phyloP scores from a whole-genome alignment of 2,113 vertebrate species.

The Rhea pennata region DNA sequence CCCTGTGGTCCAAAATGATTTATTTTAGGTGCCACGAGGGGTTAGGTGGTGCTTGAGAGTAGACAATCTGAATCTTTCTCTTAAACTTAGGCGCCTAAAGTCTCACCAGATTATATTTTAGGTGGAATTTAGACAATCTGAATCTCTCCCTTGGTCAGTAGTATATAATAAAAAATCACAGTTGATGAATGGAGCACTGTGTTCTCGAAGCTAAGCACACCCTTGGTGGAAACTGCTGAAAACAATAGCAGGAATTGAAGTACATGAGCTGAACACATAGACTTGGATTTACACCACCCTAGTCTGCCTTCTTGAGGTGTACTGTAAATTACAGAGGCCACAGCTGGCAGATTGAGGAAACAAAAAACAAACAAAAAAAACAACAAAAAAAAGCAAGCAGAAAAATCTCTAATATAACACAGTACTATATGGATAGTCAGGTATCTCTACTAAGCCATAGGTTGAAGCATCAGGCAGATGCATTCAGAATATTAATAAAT shows the following conservation, averaged over 20 bases:
- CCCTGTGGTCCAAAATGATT: not conserved
- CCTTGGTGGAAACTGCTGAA: slow-evolving; percentile 36
- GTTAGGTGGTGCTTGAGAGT: slow-evolving; percentile 33
- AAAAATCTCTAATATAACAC: not conserved
- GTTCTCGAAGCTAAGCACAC: slow-evolving; percentile 12
- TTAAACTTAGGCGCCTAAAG: not conserved
- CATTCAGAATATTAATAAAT: not conserved
- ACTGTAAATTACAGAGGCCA: not conserved
- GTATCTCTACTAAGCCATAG: not conserved
- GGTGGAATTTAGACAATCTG: not conserved
- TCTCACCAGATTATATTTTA: not conserved
- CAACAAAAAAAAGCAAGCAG: not conserved
- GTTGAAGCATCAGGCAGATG: not conserved
- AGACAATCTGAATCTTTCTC: not conserved
- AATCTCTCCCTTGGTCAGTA: not conserved
- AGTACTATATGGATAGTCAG: not conserved
- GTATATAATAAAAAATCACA: not conserved
- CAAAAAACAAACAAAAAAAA: not conserved
- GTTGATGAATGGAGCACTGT: slow-evolving; percentile 17
- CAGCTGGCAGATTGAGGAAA: not conserved
- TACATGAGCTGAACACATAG: not conserved
- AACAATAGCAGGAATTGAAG: slow-evolving; percentile 63
- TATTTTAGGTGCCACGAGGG: slow-evolving; percentile 5
- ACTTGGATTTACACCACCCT: not conserved
- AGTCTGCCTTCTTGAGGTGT: not conserved